Conservation (phyloP, 2,113 vertebrate genomes). For the Myrmecophaga tridactyla region DNA sequence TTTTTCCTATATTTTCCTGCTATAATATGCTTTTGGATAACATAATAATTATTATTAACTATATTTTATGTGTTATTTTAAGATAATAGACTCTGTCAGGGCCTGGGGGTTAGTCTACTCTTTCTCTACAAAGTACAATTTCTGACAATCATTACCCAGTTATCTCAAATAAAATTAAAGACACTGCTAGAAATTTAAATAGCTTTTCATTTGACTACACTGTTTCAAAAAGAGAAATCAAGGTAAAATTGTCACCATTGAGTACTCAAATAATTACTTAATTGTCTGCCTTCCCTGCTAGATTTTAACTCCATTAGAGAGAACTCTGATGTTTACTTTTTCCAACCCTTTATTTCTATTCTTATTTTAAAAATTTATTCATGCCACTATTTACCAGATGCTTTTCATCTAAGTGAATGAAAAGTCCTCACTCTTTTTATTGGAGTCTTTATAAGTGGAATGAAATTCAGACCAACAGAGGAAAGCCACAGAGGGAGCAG, state of each 20-base stretch:
- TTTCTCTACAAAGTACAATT: neutral
- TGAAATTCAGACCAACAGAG: no score
- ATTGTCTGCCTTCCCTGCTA: neutral
- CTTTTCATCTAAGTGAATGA: neutral
- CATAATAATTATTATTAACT: neutral
- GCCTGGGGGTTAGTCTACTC: neutral
- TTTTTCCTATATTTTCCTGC: neutral
- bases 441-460: no score
- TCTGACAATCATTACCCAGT: neutral
- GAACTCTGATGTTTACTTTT: neutral
- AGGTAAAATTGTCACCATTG: conserved; percentile 3
- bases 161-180: neutral
- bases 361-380: neutral
- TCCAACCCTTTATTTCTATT: neutral
- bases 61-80: neutral
- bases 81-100: neutral
- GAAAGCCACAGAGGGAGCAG: no score
- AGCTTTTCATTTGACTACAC: neutral
- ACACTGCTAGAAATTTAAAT: neutral
- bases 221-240: neutral
- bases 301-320: neutral
- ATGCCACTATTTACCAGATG: neutral
- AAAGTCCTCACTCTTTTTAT: neutral
- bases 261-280: neutral
- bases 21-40: neutral